Conservation (phyloP, 2,888 invertebrate genomes). For the Seira sanloemensis region DNA sequence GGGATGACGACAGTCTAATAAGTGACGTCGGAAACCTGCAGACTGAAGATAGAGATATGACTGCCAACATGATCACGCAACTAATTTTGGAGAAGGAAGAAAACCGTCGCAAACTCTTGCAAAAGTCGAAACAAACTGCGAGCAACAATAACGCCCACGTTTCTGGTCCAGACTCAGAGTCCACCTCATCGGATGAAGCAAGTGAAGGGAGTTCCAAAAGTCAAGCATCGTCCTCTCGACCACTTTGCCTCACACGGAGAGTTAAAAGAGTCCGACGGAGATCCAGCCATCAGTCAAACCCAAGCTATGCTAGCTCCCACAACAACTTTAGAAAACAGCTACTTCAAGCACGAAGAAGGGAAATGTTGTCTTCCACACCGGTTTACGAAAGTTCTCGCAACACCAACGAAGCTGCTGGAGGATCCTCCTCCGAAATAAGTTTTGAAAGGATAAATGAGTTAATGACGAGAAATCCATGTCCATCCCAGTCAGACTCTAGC, state of each 20-base stretch:
- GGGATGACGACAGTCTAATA: background rate
- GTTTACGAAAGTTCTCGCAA: constrained; percentile 60
- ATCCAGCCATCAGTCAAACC: background rate
- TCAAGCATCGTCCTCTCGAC: constrained; percentile 22
- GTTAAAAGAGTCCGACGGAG: background rate
- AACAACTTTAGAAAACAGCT: constrained; percentile 41
- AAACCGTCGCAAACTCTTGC: constrained; percentile 27
- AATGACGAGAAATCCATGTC: constrained; percentile 48
- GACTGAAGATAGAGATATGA: constrained; percentile 45
- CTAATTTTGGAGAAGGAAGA: constrained; percentile 66
- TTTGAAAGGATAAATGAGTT: constrained; percentile 49
- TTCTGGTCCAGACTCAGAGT: constrained; percentile 20
- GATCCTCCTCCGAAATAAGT: constrained; percentile 8
- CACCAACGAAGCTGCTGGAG: background rate
- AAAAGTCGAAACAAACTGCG: background rate
- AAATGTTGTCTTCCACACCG: constrained; percentile 35
- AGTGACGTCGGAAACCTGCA: constrained; percentile 17
- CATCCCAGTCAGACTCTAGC: constrained; percentile 40
- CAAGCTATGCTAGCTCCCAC: constrained; percentile 16
- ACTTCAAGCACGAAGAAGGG: constrained; percentile 27
- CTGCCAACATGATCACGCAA: constrained; percentile 68
- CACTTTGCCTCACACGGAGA: background rate
- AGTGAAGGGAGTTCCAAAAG: background rate
- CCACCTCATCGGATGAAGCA: background rate
- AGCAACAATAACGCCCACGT: background rate